These are phyloP conservation scores for Sylvietta virens DNA, from an alignment of 2,113 vertebrate genomes.

Conservation along the genomic window DNA sequence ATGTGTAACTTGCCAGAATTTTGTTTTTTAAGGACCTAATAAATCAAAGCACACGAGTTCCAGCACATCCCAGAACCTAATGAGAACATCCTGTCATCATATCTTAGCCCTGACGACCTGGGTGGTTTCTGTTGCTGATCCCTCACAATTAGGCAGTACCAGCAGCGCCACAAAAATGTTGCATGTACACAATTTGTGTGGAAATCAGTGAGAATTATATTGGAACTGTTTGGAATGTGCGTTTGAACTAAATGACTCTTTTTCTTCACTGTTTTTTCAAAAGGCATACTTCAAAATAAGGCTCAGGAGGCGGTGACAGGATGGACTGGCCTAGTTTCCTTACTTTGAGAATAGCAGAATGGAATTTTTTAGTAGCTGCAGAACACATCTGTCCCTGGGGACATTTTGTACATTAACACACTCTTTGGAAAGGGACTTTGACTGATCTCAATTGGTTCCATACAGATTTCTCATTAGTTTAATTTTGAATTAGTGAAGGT, in stretches of 20 bases:
- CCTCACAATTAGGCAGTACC: neutral
- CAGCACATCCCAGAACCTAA: neutral
- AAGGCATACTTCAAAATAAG: neutral
- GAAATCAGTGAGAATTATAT: neutral
- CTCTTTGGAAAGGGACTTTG: neutral
- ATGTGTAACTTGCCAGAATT: neutral
- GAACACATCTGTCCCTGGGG: neutral
- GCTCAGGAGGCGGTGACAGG: neutral
- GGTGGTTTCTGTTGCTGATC: neutral
- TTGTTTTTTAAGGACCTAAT: neutral
- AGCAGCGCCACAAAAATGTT: neutral
- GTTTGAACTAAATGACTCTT: rapidly evolving
- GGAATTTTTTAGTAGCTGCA: constrained; percentile 16
- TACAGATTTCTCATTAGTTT: neutral
- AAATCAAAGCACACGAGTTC: neutral
- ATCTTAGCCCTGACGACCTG: neutral
- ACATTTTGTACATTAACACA: neutral
- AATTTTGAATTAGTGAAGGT: neutral
- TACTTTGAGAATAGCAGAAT: constrained; percentile 12
- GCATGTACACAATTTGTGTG: neutral
- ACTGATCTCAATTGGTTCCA: neutral
- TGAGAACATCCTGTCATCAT: neutral
- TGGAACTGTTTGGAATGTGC: neutral
- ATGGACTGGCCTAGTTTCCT: neutral
- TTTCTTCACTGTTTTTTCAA: neutral